phyloP scores from a whole-genome alignment of 2,888 invertebrate genomes.

The Atethmia centrago region DNA sequence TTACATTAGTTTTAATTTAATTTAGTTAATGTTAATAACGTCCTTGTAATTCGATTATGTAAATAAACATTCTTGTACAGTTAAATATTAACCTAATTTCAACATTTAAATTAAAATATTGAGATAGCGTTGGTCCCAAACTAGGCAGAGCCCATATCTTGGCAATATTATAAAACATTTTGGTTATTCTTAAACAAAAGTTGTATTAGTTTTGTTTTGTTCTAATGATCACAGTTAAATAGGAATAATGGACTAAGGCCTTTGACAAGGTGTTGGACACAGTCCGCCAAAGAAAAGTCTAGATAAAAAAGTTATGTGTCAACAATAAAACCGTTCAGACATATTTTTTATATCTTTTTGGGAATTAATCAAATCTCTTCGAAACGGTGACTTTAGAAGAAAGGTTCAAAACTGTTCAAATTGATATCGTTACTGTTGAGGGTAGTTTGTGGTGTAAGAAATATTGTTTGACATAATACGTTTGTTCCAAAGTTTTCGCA shows the following conservation, averaged over 20 bases:
- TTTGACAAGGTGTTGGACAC: not conserved
- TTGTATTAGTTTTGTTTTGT: constrained; percentile 6
- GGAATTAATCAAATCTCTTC: not conserved
- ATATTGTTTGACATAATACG: not conserved
- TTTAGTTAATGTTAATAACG: no score
- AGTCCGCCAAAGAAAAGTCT: not conserved
- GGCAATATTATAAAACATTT: no score
- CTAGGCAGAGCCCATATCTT: no score
- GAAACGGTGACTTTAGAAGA: not conserved
- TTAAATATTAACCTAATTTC: no score
- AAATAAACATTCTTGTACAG: no score
- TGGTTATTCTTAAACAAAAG: no score
- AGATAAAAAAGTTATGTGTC: not conserved
- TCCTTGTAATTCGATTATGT: no score
- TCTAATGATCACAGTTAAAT: not conserved
- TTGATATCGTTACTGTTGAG: not conserved
- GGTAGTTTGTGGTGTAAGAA: not conserved
- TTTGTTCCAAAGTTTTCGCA: not conserved
- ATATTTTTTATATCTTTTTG: not conserved
- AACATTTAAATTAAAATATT: no score
- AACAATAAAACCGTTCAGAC: not conserved
- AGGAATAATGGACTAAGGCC: not conserved
- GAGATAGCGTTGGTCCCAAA: no score
- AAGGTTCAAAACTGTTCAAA: not conserved
- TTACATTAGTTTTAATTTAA: no score